These are phyloP conservation scores for Rafetus swinhoei DNA, from an alignment of 2,113 vertebrate genomes.

Conservation along the genomic window DNA sequence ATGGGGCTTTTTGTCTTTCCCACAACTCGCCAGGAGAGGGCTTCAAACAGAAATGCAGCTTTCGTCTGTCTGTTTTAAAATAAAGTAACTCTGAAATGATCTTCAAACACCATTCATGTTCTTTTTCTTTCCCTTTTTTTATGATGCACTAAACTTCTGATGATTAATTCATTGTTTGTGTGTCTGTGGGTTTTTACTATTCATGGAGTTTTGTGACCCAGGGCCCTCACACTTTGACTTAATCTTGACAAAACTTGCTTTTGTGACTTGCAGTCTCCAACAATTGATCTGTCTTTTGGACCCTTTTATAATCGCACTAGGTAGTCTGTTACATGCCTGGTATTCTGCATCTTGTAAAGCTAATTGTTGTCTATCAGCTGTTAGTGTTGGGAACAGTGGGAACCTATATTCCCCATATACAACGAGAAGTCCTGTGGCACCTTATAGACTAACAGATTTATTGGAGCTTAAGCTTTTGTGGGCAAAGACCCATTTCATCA, in stretches of 20 bases:
- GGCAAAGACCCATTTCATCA: too few species aligned
- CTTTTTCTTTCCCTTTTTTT: not conserved
- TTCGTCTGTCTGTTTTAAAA: not conserved
- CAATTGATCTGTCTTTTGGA: not conserved
- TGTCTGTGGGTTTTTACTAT: not conserved
- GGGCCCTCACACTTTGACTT: not conserved
- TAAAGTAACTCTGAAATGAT: not conserved
- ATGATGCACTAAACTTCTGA: not conserved
- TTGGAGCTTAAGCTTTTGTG: too few species aligned
- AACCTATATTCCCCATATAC: not conserved
- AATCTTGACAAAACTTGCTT: not conserved
- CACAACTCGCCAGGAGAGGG: rapidly evolving
- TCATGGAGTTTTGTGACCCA: not conserved
- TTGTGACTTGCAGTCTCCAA: not conserved
- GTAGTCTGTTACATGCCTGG: not conserved
- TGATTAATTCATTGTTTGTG: not conserved
- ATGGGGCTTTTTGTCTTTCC: not conserved
- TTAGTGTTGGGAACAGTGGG: not conserved
- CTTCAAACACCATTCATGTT: not conserved
- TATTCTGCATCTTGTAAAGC: not conserved
- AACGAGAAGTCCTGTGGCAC: too few species aligned
- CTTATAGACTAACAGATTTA: too few species aligned
- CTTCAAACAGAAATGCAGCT: not conserved
- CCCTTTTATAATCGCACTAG: not conserved
- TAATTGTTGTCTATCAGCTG: not conserved